Base-by-base conservation (phyloP, 2,113 vertebrate species). In the Datnioides undecimradiatus region DNA sequence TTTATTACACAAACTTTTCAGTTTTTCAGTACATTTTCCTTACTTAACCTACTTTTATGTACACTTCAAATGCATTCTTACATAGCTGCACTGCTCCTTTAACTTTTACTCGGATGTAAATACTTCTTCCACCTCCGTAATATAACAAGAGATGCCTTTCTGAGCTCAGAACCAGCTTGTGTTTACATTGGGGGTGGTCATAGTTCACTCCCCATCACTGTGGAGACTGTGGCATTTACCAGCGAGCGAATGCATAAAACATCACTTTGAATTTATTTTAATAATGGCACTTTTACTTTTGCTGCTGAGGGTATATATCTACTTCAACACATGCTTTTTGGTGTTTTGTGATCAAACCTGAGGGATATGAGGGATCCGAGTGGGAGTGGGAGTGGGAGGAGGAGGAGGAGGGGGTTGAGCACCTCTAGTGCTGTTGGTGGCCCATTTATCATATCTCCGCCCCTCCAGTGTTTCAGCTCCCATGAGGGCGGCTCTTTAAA, bases 401-500 rank as follows among this genome's bases (percentile, higher is more conserved):
- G 54, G 48, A 13, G 48, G 45, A 9, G 49, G 36, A 33, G 66
- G 80, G 46, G 81, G 73, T 8, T 52, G 88, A 77, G 80, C 79
- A 70, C 49, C 51, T 74, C 49, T 54, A 23, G 77, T 87, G 12
- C 87, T 87, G 87, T 90, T 91, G 93, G 93, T 94, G 92, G 83
- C 88, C 87, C 84, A 83, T 91, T 94, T 93, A 91, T 90, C 87
- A 90, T 91, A 92, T 91, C 93, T 70, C 93, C 94, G 91, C 94
- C 94, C 94, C 88, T 91, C 87, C 80, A 79, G 73, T 78, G 79
- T 86, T 91, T 51, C 80, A 46, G 89, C 79, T 92, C 92, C 90
- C 93, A 82, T 86, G 89, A 93, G 93, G 93, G 92, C 90, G 90
- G 85, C 86, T 90, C 93, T 93, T 93, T 93, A 93, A 95, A 95